A percentile compares a stretch with the other conserved stretches of the same genome.
phyloP scores from a whole-genome alignment of 2,888 invertebrate species.

The Lasioglossum villosulum region DNA sequence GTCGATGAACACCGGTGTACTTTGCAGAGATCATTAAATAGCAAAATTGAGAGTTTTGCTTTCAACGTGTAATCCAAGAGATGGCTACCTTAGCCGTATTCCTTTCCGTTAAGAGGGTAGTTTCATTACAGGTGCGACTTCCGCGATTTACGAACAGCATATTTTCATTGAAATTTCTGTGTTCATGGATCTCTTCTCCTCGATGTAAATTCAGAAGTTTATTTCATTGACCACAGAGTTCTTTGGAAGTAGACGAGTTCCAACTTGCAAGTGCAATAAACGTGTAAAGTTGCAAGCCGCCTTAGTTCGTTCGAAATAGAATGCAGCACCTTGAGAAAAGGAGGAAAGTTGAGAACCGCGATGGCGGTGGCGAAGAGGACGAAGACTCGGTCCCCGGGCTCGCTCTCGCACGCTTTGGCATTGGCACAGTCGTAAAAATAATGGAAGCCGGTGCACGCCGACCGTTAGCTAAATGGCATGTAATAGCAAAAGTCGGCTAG shows the following conservation, averaged over 20 bases:
- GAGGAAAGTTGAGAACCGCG: constrained; percentile 64
- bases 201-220: not conserved
- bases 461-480: constrained; percentile 81
- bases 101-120: not conserved
- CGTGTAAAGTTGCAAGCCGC: not conserved
- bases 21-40: not conserved
- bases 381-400: constrained; percentile 66
- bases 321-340: not conserved
- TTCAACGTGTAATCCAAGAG: not conserved
- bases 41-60: not conserved
- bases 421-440: constrained; percentile 82
- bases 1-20: not conserved
- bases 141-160: not conserved
- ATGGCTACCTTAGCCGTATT: not conserved
- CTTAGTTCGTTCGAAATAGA: not conserved
- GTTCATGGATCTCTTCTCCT: not conserved
- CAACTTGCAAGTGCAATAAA: not conserved
- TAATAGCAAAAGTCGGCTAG: constrained; percentile 76
- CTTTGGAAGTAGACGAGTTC: not conserved
- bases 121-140: not conserved
- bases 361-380: constrained; percentile 60
- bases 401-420: constrained; percentile 75
- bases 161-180: not conserved
- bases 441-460: constrained; percentile 78
- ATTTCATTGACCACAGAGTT: not conserved